These are phyloP conservation scores for Vireo griseus DNA, from an alignment of 2,797 vertebrate genomes.

Conservation along the genomic window DNA sequence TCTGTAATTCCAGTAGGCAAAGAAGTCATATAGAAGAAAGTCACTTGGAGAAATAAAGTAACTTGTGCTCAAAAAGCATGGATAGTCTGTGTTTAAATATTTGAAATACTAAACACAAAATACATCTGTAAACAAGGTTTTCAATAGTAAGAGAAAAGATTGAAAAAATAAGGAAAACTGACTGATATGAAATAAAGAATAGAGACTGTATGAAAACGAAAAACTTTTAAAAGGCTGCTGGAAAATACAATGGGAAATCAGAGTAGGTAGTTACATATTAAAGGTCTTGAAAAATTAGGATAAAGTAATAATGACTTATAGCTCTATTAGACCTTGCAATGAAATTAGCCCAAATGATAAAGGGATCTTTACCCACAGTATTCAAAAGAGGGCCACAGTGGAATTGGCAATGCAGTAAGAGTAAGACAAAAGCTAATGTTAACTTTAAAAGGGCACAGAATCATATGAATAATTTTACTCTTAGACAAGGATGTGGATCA, in stretches of 20 bases:
- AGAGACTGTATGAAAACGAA: background rate
- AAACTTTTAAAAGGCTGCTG: background rate
- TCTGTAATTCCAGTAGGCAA: background rate
- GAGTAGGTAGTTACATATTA: background rate
- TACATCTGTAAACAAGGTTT: background rate
- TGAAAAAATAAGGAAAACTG: background rate
- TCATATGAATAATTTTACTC: background rate
- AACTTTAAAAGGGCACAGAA: background rate
- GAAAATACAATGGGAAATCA: background rate
- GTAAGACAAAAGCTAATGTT: background rate
- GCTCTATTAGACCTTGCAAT: background rate
- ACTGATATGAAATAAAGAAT: background rate
- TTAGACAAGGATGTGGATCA: background rate
- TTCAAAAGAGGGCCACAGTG: background rate
- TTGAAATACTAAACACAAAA: background rate
- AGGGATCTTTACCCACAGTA: background rate
- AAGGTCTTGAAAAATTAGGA: background rate
- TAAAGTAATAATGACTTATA: background rate
- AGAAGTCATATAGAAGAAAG: background rate
- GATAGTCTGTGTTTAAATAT: background rate
- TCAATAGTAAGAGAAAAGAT: background rate
- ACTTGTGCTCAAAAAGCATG: background rate
- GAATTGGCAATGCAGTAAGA: background rate
- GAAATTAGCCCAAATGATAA: background rate
- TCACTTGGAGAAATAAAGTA: background rate